phyloP scores from a whole-genome alignment of 2,888 invertebrate species.

The Acronicta leporina region DNA sequence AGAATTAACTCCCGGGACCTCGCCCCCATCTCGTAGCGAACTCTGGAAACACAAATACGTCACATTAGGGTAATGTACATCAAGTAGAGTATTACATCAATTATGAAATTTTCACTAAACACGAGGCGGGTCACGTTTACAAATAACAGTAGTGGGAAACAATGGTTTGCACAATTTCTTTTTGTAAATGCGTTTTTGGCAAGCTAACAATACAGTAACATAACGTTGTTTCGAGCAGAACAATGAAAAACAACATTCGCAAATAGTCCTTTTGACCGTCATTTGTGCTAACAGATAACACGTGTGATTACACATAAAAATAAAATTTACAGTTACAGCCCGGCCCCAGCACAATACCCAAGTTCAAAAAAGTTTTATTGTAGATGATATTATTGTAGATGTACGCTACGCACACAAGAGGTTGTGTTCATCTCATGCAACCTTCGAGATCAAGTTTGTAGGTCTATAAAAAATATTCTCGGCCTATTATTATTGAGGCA shows the following conservation, averaged over 20 bases:
- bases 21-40: conserved; percentile 86
- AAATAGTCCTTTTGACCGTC: conserved; percentile 44
- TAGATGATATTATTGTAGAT: no score
- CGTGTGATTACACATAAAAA: conserved; percentile 16
- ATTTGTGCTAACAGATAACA: conserved; percentile 26
- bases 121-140: conserved; percentile 65
- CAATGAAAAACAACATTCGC: conserved; percentile 55
- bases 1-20: conserved; percentile 85
- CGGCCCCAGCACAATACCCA: not conserved
- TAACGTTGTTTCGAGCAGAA: conserved; percentile 59
- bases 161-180: conserved; percentile 64
- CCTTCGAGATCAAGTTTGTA: no score
- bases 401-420: no score
- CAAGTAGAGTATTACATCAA: conserved; percentile 59
- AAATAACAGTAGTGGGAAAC: conserved; percentile 70
- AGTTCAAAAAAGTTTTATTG: not conserved
- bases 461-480: no score
- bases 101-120: conserved; percentile 68
- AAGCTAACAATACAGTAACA: conserved; percentile 66
- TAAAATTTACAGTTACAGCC: not conserved
- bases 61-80: conserved; percentile 42
- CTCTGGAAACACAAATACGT: conserved; percentile 77
- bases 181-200: conserved; percentile 59
- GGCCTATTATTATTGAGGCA: no score
- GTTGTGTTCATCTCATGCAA: no score